Conservation (phyloP, 2,113 vertebrate genomes). For the Mesocricetus auratus region DNA sequence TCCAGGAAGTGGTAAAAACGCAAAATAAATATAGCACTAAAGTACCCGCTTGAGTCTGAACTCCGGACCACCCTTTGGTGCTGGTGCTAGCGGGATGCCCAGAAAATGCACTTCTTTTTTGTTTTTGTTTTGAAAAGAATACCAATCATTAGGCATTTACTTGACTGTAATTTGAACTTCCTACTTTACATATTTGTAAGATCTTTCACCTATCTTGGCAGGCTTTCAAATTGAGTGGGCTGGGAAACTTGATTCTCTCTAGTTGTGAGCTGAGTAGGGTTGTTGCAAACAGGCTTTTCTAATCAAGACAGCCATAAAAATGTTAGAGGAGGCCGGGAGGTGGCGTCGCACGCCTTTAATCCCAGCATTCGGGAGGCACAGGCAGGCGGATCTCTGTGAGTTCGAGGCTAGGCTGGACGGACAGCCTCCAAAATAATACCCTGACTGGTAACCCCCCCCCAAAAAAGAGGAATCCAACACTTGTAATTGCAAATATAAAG, state of each 20-base stretch:
- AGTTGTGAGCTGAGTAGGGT: constrained; percentile 83
- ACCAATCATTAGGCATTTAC: constrained; percentile 86
- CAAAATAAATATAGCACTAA: constrained; percentile 85
- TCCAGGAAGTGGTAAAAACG: constrained; percentile 89
- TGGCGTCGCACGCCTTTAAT: too few species aligned
- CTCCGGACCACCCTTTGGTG: constrained; percentile 52
- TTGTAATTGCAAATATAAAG: constrained; percentile 35
- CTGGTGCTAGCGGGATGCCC: neutral
- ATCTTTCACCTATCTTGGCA: constrained; percentile 90
- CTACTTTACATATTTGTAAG: constrained; percentile 91
- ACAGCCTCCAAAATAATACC: too few species aligned
- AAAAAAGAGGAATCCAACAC: neutral
- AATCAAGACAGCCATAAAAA: constrained; percentile 36
- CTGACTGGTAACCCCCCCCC: too few species aligned
- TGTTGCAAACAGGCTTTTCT: constrained; percentile 67
- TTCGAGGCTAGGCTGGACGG: too few species aligned
- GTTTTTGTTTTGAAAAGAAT: constrained; percentile 85
- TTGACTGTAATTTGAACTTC: constrained; percentile 88
- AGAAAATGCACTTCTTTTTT: constrained; percentile 66
- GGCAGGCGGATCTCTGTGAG: too few species aligned
- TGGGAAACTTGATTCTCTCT: constrained; percentile 88
- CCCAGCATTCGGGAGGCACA: too few species aligned
- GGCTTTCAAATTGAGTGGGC: constrained; percentile 88
- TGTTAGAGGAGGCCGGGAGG: too few species aligned
- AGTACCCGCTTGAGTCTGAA: constrained; percentile 77